These are phyloP conservation scores for Himalopsyche japonica DNA, from an alignment of 2,888 invertebrate genomes.

Conservation along the genomic window DNA sequence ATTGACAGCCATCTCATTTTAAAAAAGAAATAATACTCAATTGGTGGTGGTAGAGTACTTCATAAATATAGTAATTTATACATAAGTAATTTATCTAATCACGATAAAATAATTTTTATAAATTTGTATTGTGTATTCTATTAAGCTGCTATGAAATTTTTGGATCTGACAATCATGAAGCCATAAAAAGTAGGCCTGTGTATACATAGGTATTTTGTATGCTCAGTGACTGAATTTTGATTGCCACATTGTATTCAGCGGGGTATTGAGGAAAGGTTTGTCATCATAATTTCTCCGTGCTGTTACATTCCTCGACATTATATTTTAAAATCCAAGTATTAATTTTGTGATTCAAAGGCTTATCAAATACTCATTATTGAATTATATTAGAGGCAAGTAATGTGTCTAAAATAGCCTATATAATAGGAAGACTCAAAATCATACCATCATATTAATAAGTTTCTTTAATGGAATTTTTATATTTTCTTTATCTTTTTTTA, in stretches of 20 bases:
- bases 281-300: neutral
- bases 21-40: neutral
- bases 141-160: neutral
- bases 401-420: too few species aligned
- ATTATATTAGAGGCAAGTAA: neutral
- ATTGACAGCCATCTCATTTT: neutral
- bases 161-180: neutral
- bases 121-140: neutral
- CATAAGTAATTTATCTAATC: neutral
- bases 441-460: too few species aligned
- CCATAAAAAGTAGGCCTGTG: neutral
- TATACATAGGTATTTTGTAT: neutral
- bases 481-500: too few species aligned
- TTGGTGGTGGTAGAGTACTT: neutral
- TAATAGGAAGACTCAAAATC: too few species aligned
- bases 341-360: neutral
- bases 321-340: neutral
- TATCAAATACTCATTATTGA: neutral
- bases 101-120: neutral
- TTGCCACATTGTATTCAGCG: neutral
- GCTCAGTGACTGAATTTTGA: neutral
- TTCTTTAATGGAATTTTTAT: too few species aligned
- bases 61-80: neutral
- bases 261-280: neutral
- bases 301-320: neutral